Evolutionary conservation across 2,888 invertebrate genomes (phyloP), one percentile per base, ranked within the genome.

Genomic region (Pristionchus japonicus): DNA sequence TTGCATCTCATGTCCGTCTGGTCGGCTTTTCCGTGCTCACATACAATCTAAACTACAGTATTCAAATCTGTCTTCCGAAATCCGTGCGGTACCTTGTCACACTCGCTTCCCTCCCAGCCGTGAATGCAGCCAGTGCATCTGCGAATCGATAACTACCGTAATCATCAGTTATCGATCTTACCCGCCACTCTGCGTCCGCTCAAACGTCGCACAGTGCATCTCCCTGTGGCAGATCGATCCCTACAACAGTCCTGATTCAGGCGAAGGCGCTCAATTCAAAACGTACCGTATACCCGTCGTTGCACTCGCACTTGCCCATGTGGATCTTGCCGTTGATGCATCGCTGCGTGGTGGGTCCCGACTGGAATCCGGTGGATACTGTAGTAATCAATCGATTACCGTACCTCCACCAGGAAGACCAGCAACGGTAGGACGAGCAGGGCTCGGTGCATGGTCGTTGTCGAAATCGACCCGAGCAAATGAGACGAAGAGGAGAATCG

Each of bases 181-280:
- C 84, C 84, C 61, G 23, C 84, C 84, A n/a, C 7, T 40, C 84
- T 23, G 15, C 31, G 37, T 17, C 40, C 84, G 37, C 27, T 57
- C 40, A 17, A 61, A 84, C 31, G 49, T 61, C 13, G n/a, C 4
- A 27, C 84, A 84, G 61, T 84, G 84, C 84, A 84, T 84, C 43
- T 84, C 61, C 31, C 84, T 61, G 34, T 84, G 84, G 61, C 84
- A 84, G 43, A 61, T 61, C 84, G 57, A 27, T 61, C 84, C 84
- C 84, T 84, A 61, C 49, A n/a, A 82, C 23, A 15, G 2, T 49
- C 52, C 82, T 82, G 82, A 82, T 82, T 82, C 82, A 84, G 84
- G 61, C 0, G 6, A n/a, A 3, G 34, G 49, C 49, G 49, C 27
- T 6, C 13, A 15, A 61, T 84, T 37, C 57, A 61, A 61, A 84